Conservation (phyloP, 2,797 vertebrate species). For the Lutra lutra region DNA sequence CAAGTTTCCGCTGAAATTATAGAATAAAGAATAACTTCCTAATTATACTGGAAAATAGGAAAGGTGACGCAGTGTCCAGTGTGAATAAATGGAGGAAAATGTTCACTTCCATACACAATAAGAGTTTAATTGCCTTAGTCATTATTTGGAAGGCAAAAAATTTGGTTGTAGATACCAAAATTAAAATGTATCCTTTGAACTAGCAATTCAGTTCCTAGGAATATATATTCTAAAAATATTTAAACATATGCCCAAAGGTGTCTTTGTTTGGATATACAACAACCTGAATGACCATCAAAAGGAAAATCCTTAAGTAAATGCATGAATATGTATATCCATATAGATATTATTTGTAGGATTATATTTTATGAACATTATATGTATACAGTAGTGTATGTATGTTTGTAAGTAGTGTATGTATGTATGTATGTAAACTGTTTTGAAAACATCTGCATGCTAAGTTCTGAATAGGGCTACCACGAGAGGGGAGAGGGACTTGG, state of each 20-base stretch:
- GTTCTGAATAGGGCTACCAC: neutral
- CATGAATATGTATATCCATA: neutral
- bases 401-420: neutral
- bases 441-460: neutral
- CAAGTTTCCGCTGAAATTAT: neutral
- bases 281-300: slow-evolving; percentile 40
- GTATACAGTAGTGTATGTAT: neutral
- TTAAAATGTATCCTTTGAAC: slow-evolving; percentile 15
- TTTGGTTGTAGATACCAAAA: neutral
- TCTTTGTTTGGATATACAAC: neutral
- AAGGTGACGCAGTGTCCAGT: neutral
- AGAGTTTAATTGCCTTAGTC: neutral
- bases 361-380: neutral
- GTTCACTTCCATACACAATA: neutral
- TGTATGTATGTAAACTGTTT: neutral
- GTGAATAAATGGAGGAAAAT: neutral
- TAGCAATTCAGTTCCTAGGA: neutral
- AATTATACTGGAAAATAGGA: neutral
- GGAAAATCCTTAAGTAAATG: slow-evolving; percentile 40
- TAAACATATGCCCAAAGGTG: neutral
- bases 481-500: neutral
- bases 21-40: neutral
- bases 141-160: slow-evolving; percentile 47
- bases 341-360: neutral
- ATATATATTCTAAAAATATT: neutral